Conservation (phyloP, 2,797 vertebrate genomes). For the Furcifer pardalis region DNA sequence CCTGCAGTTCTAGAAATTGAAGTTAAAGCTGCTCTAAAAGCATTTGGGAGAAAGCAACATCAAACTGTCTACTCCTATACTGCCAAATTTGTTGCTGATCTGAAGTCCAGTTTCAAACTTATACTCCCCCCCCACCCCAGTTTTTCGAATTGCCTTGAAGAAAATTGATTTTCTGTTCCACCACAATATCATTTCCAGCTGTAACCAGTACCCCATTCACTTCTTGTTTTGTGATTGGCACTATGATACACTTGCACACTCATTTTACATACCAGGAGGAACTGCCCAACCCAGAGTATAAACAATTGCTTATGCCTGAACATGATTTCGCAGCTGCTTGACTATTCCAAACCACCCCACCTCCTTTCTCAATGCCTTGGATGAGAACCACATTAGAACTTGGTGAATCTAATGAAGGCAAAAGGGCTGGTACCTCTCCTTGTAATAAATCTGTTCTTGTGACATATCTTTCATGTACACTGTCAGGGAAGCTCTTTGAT, state of each 20-base stretch:
- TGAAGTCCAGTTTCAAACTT: no score
- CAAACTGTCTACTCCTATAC: no score
- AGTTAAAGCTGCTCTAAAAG: no score
- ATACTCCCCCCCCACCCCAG: no score
- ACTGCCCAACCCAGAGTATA: neutral
- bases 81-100: no score
- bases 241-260: neutral
- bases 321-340: neutral
- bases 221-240: neutral
- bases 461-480: constrained; percentile 18
- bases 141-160: no score
- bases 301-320: neutral
- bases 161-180: no score
- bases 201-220: no score
- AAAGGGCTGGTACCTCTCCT: constrained; percentile 16
- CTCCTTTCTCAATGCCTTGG: neutral
- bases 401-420: constrained; percentile 6
- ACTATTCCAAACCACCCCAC: no score
- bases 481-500: constrained; percentile 24
- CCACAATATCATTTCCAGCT: no score
- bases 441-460: constrained; percentile 38
- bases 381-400: constrained; percentile 10
- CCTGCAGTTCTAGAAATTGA: no score
- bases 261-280: neutral
- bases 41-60: no score